Base-by-base conservation (phyloP, 2,888 invertebrate species). In the Nephrotoma appendiculata region DNA sequence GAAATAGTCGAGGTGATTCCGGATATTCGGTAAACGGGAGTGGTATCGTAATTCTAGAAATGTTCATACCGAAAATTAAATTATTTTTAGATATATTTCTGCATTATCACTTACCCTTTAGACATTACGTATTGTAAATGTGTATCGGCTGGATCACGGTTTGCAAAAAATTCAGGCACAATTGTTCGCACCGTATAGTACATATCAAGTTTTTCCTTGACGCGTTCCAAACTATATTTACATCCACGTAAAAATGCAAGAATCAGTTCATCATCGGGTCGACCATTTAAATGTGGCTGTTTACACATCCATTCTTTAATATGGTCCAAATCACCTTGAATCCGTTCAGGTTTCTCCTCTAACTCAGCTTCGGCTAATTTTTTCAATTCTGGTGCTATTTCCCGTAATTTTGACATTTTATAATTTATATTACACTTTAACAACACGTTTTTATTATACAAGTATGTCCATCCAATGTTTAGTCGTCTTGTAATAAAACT, bases 231-330 rank as follows among this genome's bases (percentile, higher is more conserved):
- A 88, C 94, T 94, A 89, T 92, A 94, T 90, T 95, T 95, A 89
- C 94, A 94, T 48, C 95, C 94, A 7, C 95, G 92, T 19, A 95
- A 90, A 89, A 94, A 95, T 0, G 93, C 91, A 6, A 94, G 89
- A 86, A 95, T 89, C 92, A 94, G 94, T 90, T 95, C 94, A 88
- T 95, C 94, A 90, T 94, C 94, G 89, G 92, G 93, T 89, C 94
- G 92, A 7, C 93, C 93, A 88, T 90, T 92, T 41, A 94, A 89
- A 89, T 94, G 93, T 0, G 93, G 92, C 89, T 94, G 94, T 88
- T 93, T 93, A 1, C 90, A 90, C 11, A 94, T 89, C 94, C 94
- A 94, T 45, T 93, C 92, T 88, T 92, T 92, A 31, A 94, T 90
- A 88, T 92, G 91, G 86, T 92, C 90, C 45, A 94, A 90, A 89